Evolutionary conservation across 2,113 vertebrate species (phyloP).

Genomic region (Nipponia nippon): DNA sequence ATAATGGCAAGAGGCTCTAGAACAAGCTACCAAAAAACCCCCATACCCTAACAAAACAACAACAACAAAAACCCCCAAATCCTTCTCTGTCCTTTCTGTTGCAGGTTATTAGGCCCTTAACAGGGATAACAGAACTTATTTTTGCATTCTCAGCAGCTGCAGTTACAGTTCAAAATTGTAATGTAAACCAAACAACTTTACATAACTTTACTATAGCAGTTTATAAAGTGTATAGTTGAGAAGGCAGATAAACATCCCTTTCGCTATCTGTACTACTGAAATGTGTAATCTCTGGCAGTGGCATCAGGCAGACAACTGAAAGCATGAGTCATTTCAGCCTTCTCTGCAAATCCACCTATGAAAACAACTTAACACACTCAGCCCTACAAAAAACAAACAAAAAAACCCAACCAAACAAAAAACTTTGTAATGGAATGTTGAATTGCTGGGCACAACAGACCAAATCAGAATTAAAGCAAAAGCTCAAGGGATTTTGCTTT

Average conservation of each 20-base stretch:
- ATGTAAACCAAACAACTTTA: not conserved
- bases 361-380: not conserved
- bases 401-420: too few relatives aligned
- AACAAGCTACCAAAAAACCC: not conserved
- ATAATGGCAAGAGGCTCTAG: not conserved
- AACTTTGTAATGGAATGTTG: not conserved
- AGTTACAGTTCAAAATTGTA: not conserved
- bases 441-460: not conserved
- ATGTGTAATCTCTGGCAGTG: not conserved
- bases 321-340: not conserved
- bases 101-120: not conserved
- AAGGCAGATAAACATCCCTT: not conserved
- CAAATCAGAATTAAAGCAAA: not conserved
- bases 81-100: not conserved
- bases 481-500: not conserved
- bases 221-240: not conserved
- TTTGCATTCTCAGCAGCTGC: not conserved
- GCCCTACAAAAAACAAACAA: not conserved
- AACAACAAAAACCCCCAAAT: not conserved
- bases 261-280: not conserved
- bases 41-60: not conserved
- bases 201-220: not conserved
- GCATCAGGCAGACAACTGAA: not conserved
- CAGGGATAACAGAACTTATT: not conserved
- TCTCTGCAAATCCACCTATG: not conserved